Conservation (phyloP, 2,888 invertebrate species). For the Tortricodes alternella region DNA sequence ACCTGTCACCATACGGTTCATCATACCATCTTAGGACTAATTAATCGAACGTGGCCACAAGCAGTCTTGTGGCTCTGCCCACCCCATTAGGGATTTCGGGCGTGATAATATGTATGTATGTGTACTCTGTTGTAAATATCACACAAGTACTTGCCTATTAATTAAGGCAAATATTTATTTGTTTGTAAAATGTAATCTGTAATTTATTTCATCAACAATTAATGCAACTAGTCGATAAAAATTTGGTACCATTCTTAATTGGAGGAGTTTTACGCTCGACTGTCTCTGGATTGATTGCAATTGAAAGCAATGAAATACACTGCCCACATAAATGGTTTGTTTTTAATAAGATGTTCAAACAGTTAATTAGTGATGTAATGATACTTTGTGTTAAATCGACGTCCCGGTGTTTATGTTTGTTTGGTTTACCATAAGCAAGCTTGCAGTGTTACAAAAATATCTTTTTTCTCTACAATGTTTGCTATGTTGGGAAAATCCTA, state of each 20-base stretch:
- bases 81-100: too few species aligned
- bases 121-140: too few species aligned
- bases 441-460: not conserved
- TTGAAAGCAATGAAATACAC: conserved; percentile 11
- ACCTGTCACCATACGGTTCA: too few species aligned
- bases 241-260: conserved; percentile 34
- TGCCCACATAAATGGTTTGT: conserved; percentile 2
- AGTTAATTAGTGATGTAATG: conserved; percentile 1
- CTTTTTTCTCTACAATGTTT: not conserved
- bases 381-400: not conserved
- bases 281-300: conserved; percentile 11
- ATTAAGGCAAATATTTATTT: too few species aligned
- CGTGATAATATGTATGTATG: too few species aligned
- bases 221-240: conserved; percentile 10
- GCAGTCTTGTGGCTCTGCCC: too few species aligned
- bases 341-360: conserved; percentile 3
- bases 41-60: too few species aligned
- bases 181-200: too few species aligned
- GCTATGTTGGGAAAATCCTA: conserved; percentile 21
- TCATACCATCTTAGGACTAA: too few species aligned
- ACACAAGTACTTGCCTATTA: too few species aligned
- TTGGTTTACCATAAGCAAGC: not conserved
- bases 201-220: not conserved
- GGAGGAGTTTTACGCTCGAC: conserved; percentile 35
- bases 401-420: not conserved